Evolutionary conservation across 2,888 invertebrate genomes (phyloP).

Genomic region (Strigamia crassipes): DNA sequence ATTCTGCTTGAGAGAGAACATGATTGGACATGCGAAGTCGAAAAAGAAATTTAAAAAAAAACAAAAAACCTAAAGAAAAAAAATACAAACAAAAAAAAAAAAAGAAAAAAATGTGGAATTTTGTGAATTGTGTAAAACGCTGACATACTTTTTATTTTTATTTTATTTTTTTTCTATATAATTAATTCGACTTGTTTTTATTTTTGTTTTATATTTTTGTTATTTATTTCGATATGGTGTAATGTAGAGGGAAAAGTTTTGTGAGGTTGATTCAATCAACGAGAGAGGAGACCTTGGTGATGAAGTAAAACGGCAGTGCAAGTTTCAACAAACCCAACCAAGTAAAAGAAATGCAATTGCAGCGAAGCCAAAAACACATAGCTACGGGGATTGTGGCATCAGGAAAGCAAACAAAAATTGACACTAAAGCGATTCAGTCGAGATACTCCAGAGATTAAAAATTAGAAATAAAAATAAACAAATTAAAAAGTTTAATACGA

Average conservation of each 20-base stretch:
- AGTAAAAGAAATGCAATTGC: slow-evolving; percentile 8
- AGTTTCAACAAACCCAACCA: slow-evolving; percentile 21
- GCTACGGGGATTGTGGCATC: slow-evolving; percentile 8
- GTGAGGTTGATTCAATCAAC: slow-evolving; percentile 10
- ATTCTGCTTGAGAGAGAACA: slow-evolving; percentile 10
- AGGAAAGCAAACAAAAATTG: slow-evolving; percentile 16
- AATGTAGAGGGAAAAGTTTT: background rate
- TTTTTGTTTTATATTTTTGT: background rate
- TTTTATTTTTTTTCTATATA: too few relatives aligned
- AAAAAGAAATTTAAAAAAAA: too few relatives aligned
- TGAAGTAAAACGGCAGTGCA: slow-evolving; percentile 12
- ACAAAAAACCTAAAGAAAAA: background rate
- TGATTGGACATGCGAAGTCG: slow-evolving; percentile 2
- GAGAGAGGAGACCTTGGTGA: background rate
- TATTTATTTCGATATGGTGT: background rate
- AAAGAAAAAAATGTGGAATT: background rate
- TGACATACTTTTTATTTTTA: too few relatives aligned
- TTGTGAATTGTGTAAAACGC: background rate
- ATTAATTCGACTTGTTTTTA: too few relatives aligned
- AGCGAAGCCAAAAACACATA: background rate
- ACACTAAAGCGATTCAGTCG: background rate
- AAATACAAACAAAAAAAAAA: background rate
- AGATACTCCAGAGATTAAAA: slow-evolving; percentile 21
- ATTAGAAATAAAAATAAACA: background rate
- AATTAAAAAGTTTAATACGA: background rate